Evolutionary conservation across 1,140 invertebrate genomes (phyloP), one percentile per base, ranked within the genome.

Genomic region (Campoletis sonorensis): DNA sequence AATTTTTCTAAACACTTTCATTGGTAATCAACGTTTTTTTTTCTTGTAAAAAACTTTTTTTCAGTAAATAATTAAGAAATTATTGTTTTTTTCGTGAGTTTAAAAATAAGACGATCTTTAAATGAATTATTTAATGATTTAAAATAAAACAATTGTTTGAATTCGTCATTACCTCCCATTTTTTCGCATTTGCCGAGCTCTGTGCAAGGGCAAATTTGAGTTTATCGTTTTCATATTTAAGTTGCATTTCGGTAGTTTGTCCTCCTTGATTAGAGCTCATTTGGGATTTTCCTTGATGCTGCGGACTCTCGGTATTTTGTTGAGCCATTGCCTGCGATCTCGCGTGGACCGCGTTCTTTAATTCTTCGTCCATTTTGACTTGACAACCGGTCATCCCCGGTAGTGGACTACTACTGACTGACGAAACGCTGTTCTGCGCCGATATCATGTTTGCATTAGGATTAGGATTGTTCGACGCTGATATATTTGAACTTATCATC

Each of bases 211-310:
- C 98, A 83, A 99, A 93, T 93, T 99, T 99, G 61, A 99, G 94
- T 85, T 98, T 94, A 90, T 99, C 98, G 92, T 99, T 99, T 92
- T 99, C 98, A 93, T 99, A 99, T 91, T 98, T 98, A 49, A 99
- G 93, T 90, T 99, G 98, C 88, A 96, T 96, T 89, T 98, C 97
- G 10, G 94, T 93, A 4, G 89, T 85, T 82, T 92, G 91, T 78
- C 86, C 86, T 70, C 80, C 80, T 83, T 87, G 90, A 49, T 86
- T 84, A 18, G 85, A 82, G 33, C 84, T 81, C 58, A 90, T 84
- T 79, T 88, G 87, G n/a, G 81, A 70, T 85, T 92, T 92, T 26
- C 90, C 91, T 85, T 91, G 91, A 91, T 90, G 91, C 84, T 90
- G 91, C 81, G 87, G 91, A 87, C 91, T 92, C 77, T 92, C 91